Conservation (phyloP, 2,113 vertebrate genomes). For the Lanius ludovicianus region DNA sequence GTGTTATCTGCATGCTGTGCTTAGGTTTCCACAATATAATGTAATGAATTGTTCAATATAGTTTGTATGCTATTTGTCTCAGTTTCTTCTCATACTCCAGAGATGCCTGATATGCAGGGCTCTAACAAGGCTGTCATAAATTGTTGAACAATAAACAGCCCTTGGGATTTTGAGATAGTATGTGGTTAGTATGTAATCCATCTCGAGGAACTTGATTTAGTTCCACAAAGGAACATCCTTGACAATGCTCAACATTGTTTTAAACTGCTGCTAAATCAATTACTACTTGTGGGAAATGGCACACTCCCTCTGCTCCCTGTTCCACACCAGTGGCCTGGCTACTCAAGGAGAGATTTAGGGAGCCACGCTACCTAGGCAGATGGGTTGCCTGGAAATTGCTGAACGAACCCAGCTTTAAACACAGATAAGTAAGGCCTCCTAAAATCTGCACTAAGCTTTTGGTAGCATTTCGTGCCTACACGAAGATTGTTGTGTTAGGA, state of each 20-base stretch:
- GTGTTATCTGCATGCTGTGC: slow-evolving; percentile 71
- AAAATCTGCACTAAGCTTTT: background rate
- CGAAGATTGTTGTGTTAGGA: background rate
- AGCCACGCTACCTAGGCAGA: background rate
- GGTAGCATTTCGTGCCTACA: background rate
- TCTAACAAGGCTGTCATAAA: slow-evolving; percentile 77
- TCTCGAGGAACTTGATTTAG: slow-evolving; percentile 76
- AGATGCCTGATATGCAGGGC: slow-evolving; percentile 68
- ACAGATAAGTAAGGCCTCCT: background rate
- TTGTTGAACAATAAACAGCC: slow-evolving; percentile 73
- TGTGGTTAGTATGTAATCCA: slow-evolving; percentile 72
- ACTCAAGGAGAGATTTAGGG: slow-evolving; percentile 24
- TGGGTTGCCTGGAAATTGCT: slow-evolving; percentile 7
- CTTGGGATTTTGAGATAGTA: slow-evolving; percentile 74
- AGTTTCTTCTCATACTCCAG: slow-evolving; percentile 67
- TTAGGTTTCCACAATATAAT: slow-evolving; percentile 66
- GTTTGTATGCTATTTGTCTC: slow-evolving; percentile 74
- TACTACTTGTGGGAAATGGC: slow-evolving; percentile 50
- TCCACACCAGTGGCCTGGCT: background rate
- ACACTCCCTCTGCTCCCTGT: background rate
- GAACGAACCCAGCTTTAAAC: slow-evolving; percentile 17
- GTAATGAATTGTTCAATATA: slow-evolving; percentile 77
- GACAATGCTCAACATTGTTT: slow-evolving; percentile 74
- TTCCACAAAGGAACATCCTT: slow-evolving; percentile 60
- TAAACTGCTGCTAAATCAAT: slow-evolving; percentile 82